Conservation (phyloP, 2,113 vertebrate genomes). For the Sturnira hondurensis region DNA sequence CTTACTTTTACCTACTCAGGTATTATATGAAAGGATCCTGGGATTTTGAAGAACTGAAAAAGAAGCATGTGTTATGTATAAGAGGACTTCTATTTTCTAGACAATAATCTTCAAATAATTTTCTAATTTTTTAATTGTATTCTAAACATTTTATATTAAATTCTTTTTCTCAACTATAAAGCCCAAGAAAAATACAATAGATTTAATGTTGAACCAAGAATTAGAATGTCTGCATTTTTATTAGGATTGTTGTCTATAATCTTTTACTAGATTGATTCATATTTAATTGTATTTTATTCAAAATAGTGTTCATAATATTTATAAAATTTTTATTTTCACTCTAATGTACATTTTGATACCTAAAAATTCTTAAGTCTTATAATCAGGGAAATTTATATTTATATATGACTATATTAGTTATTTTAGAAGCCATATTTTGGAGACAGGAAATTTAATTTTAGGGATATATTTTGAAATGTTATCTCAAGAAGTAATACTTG, state of each 20-base stretch:
- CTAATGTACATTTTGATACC: background rate
- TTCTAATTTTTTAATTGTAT: background rate
- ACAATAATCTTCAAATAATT: background rate
- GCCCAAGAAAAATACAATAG: background rate
- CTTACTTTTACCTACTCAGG: background rate
- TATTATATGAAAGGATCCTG: background rate
- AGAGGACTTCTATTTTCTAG: background rate
- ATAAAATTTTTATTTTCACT: background rate
- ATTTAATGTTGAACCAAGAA: background rate
- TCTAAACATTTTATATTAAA: background rate
- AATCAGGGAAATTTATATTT: background rate
- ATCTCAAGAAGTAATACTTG: constrained; percentile 49
- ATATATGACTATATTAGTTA: constrained; percentile 6
- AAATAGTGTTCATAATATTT: background rate
- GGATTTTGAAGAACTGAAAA: background rate
- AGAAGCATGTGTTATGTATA: background rate
- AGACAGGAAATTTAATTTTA: constrained; percentile 26
- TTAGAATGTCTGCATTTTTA: background rate
- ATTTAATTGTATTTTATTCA: background rate
- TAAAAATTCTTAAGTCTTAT: background rate
- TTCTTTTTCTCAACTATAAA: background rate
- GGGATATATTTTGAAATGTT: constrained; percentile 39
- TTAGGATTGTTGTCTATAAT: background rate
- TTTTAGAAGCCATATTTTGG: constrained; percentile 8
- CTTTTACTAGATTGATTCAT: background rate